Conservation (phyloP, 2,113 vertebrate genomes). For the Eclectus roratus region DNA sequence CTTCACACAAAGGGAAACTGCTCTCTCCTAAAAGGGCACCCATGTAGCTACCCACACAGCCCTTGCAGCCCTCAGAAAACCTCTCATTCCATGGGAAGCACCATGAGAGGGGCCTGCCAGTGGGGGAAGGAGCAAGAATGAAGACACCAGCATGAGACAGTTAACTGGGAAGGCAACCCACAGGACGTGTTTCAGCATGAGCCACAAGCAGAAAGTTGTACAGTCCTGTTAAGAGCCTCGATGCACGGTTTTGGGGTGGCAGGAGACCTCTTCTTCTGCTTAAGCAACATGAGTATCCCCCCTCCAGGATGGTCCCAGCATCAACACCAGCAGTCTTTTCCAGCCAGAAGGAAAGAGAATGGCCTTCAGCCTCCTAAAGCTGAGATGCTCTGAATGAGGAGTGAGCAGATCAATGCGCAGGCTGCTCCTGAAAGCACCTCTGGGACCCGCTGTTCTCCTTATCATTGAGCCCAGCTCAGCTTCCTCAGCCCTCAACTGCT, state of each 20-base stretch:
- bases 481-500: neutral
- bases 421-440: fast-evolving
- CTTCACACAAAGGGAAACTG: neutral
- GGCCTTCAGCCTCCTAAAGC: neutral
- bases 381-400: neutral
- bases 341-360: neutral
- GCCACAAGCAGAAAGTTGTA: neutral
- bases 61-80: neutral
- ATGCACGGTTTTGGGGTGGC: neutral
- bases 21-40: neutral
- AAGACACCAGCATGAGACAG: fast-evolving
- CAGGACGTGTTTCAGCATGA: neutral
- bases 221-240: neutral
- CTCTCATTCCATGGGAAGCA: neutral
- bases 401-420: neutral
- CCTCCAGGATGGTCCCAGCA: neutral
- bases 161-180: neutral
- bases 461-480: neutral
- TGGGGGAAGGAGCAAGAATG: neutral
- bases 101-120: fast-evolving
- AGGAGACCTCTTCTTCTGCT: neutral
- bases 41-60: neutral
- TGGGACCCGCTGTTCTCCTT: neutral
- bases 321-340: neutral
- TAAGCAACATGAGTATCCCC: neutral